Percentiles rank a stretch among this genome's conserved stretches.
These are phyloP conservation scores for Acanthoscelides obtectus DNA, from an alignment of 2,888 invertebrate species.

Conservation along the genomic window DNA sequence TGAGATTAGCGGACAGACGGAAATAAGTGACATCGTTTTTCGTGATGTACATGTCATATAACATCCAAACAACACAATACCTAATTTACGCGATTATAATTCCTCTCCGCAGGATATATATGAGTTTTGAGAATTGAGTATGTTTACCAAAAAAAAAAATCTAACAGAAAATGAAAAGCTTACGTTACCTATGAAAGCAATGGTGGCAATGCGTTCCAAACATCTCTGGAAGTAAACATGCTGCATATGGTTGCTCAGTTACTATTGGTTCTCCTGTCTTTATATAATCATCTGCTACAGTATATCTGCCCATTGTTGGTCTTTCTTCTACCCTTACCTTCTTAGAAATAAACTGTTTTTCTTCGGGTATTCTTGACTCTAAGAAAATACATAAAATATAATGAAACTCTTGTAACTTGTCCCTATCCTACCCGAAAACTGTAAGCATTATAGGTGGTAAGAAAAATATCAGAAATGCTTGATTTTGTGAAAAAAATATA, in stretches of 20 bases:
- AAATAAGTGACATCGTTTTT: too few species aligned
- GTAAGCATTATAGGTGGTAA: too few species aligned
- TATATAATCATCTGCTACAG: constrained; percentile 59
- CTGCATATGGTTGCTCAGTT: constrained; percentile 67
- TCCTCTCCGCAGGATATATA: too few species aligned
- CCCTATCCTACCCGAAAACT: too few species aligned
- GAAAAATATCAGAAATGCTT: too few species aligned
- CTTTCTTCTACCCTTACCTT: constrained; percentile 57
- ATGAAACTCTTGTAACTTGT: neutral
- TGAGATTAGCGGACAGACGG: too few species aligned
- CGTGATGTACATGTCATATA: too few species aligned
- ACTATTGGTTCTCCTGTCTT: constrained; percentile 68
- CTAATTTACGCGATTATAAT: too few species aligned
- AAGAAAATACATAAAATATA: constrained; percentile 11
- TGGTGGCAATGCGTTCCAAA: constrained; percentile 78
- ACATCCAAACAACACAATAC: too few species aligned
- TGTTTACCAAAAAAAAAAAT: too few species aligned
- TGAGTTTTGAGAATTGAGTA: too few species aligned
- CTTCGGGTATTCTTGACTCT: constrained; percentile 10
- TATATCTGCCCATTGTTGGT: constrained; percentile 63
- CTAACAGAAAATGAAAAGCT: neutral
- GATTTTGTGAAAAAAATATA: too few species aligned
- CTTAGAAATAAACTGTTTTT: constrained; percentile 55
- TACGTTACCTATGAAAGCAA: constrained; percentile 65
- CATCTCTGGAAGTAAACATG: constrained; percentile 66